A percentile compares a stretch with the other conserved stretches of the same genome.
Evolutionary conservation across 2,888 invertebrate species (phyloP).

Genomic region (Hydriomena furcata): DNA sequence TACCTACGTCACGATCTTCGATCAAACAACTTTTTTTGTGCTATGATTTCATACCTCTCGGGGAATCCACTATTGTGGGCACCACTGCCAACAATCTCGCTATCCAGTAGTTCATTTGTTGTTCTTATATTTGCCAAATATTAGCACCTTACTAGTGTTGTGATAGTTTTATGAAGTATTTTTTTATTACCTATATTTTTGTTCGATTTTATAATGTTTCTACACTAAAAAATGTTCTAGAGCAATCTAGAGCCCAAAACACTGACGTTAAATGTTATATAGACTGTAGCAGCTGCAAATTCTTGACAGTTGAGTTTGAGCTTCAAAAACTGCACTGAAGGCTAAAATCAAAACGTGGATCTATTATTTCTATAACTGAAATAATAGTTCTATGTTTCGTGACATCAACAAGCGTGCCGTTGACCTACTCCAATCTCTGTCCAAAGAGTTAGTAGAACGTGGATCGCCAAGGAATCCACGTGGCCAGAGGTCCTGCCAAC

Average conservation of each 20-base stretch:
- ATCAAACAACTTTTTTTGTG: constrained; percentile 28
- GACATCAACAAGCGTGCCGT: constrained; percentile 1
- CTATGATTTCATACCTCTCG: constrained; percentile 29
- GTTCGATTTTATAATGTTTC: too few species aligned
- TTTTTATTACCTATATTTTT: constrained; percentile 33
- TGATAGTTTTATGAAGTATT: constrained; percentile 66
- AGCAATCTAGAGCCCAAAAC: too few species aligned
- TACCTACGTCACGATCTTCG: constrained; percentile 26
- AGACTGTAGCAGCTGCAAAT: too few species aligned
- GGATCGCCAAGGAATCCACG: constrained; percentile 49
- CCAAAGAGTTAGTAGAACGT: constrained; percentile 21
- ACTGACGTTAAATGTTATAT: too few species aligned
- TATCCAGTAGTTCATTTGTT: constrained; percentile 57
- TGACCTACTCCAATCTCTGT: constrained; percentile 20
- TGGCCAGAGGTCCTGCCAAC: constrained; percentile 64
- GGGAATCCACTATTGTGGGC: constrained; percentile 51
- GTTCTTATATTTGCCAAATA: constrained; percentile 75
- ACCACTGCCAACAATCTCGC: constrained; percentile 70
- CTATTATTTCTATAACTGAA: too few species aligned
- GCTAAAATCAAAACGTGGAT: too few species aligned
- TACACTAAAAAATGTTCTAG: too few species aligned
- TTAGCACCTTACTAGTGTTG: constrained; percentile 66
- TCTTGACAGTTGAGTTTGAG: too few species aligned
- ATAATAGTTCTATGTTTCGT: neutral
- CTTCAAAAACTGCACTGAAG: too few species aligned